Percentiles rank a stretch among this genome's conserved stretches.
phyloP scores from a whole-genome alignment of 1,140 invertebrate genomes.

The Drosophila chauvacae region DNA sequence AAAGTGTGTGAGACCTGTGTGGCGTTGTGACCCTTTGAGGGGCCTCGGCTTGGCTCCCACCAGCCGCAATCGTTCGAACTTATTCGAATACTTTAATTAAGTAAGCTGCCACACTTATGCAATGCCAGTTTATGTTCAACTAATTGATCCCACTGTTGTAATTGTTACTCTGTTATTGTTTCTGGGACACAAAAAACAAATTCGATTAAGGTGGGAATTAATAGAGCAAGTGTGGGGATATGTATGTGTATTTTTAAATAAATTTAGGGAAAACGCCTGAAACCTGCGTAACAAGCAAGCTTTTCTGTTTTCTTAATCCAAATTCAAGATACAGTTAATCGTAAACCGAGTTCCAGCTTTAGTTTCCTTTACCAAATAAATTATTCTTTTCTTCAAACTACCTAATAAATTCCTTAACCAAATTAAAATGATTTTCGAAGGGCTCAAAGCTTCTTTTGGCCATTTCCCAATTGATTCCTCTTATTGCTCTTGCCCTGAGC shows the following conservation, averaged over 20 bases:
- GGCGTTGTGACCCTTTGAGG: slow-evolving; percentile 32
- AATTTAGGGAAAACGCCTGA: neutral
- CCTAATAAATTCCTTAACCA: neutral
- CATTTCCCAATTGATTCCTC: slow-evolving; percentile 26
- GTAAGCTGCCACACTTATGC: slow-evolving; percentile 56
- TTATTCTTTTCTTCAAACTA: rapidly evolving
- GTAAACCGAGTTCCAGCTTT: too few species aligned
- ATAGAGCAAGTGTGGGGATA: slow-evolving; percentile 7
- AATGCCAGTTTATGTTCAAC: slow-evolving; percentile 41
- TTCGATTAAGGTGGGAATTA: slow-evolving; percentile 32
- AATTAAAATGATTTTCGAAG: neutral
- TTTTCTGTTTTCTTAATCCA: too few species aligned
- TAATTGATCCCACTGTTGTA: slow-evolving; percentile 41
- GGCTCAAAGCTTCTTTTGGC: neutral
- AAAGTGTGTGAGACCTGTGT: slow-evolving; percentile 56
- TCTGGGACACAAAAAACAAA: slow-evolving; percentile 1
- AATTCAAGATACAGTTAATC: neutral
- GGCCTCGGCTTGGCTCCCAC: slow-evolving; percentile 36
- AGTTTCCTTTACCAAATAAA: neutral
- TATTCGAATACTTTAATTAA: slow-evolving; percentile 75
- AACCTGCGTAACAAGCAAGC: neutral
- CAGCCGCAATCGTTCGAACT: slow-evolving; percentile 27
- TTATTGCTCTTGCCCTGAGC: too few species aligned
- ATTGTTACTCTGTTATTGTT: slow-evolving; percentile 29
- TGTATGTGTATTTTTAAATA: neutral